phyloP scores from a whole-genome alignment of 2,113 vertebrate species.

The Myiagra hebetior region DNA sequence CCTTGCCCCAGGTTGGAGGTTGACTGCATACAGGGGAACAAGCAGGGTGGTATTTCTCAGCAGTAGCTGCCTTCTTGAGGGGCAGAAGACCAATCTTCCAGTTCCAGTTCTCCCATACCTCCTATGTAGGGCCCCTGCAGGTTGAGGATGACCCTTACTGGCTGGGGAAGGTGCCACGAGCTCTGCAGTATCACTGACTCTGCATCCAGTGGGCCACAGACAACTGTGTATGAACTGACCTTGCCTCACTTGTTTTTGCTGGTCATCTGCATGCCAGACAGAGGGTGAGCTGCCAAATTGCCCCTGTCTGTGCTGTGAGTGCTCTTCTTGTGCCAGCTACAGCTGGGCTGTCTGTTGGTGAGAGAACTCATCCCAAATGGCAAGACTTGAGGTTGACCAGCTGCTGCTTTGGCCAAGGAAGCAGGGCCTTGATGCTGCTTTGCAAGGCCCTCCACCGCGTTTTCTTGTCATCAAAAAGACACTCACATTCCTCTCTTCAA shows the following conservation, averaged over 20 bases:
- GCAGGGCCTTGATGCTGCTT: rapidly evolving
- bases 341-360: neutral
- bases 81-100: neutral
- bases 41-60: neutral
- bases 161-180: neutral
- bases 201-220: neutral
- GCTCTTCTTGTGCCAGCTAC: neutral
- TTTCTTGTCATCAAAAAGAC: neutral
- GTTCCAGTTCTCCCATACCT: neutral
- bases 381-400: neutral
- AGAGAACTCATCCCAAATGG: neutral
- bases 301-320: neutral
- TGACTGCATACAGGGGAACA: neutral
- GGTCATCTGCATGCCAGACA: neutral
- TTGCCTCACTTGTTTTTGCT: neutral
- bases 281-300: neutral
- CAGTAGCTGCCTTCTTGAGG: neutral
- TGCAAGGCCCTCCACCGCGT: neutral
- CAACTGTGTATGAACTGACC: neutral
- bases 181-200: neutral
- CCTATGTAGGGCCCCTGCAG: neutral
- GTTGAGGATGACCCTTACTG: neutral
- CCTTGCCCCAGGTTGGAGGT: neutral
- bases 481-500: neutral
- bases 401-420: neutral